A percentile compares a stretch with the other conserved stretches of the same genome.
Evolutionary conservation across 2,888 invertebrate species (phyloP).

Genomic region (Glomeris marginata): DNA sequence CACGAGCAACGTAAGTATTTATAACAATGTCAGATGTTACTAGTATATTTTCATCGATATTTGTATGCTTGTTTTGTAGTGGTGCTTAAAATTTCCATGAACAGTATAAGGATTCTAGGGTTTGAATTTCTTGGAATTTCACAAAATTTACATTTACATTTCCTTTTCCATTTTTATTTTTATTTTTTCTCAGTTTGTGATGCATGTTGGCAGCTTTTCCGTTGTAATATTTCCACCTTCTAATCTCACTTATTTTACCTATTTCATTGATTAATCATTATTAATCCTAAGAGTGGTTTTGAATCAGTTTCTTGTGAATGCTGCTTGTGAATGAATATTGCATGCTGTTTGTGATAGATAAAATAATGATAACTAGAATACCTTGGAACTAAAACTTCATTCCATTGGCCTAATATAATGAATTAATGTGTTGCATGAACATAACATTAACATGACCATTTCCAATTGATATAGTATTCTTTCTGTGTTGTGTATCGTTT

Average conservation of each 20-base stretch:
- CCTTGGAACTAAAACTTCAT: not conserved
- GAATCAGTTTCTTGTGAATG: too few species aligned
- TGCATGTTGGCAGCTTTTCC: not conserved
- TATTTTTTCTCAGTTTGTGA: not conserved
- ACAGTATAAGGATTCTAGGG: too few species aligned
- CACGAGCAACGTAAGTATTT: slow-evolving; percentile 17
- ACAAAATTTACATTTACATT: not conserved
- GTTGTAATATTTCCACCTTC: not conserved
- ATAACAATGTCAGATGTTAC: not conserved
- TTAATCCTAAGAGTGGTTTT: too few species aligned
- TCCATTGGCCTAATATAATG: too few species aligned
- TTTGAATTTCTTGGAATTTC: too few species aligned
- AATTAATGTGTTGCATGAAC: too few species aligned
- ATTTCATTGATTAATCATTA: too few species aligned
- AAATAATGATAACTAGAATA: not conserved
- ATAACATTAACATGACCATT: not conserved
- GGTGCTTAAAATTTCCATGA: too few species aligned
- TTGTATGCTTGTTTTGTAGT: not conserved
- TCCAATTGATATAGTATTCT: not conserved
- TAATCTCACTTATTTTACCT: not conserved
- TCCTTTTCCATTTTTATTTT: not conserved
- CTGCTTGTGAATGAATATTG: too few species aligned
- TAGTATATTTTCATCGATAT: not conserved
- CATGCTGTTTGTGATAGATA: not conserved
- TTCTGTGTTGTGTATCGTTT: not conserved